phyloP scores from a whole-genome alignment of 2,888 invertebrate species.

The Brenthis ino region DNA sequence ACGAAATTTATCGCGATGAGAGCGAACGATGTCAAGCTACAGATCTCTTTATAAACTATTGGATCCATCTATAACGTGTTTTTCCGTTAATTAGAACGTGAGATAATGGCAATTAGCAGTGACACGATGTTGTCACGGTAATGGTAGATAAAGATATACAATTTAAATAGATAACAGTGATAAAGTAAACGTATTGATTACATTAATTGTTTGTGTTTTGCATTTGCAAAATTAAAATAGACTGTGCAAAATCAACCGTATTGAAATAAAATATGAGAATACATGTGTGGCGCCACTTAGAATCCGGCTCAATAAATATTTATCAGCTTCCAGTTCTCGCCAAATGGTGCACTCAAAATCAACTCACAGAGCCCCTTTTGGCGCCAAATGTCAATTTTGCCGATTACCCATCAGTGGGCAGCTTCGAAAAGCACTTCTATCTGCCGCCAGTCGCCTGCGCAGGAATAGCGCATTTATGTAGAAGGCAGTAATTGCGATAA shows the following conservation, averaged over 20 bases:
- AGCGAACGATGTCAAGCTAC: constrained; percentile 5
- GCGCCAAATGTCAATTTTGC: constrained; percentile 74
- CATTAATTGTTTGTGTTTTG: background rate
- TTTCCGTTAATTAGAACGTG: constrained; percentile 4
- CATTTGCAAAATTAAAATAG: background rate
- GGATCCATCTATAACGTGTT: constrained; percentile 6
- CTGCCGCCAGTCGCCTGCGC: constrained; percentile 10
- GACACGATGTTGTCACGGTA: background rate
- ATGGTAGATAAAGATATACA: background rate
- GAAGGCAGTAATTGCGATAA: constrained; percentile 53
- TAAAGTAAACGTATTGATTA: background rate
- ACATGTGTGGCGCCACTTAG: constrained; percentile 52
- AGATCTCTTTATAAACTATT: background rate
- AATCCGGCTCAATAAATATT: constrained; percentile 63
- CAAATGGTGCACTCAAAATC: constrained; percentile 64
- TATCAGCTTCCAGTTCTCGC: constrained; percentile 57
- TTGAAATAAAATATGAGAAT: constrained; percentile 32
- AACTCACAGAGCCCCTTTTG: constrained; percentile 61
- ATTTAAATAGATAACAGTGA: constrained; percentile 6
- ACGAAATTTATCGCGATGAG: constrained; percentile 7
- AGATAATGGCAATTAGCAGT: constrained; percentile 5
- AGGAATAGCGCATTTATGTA: constrained; percentile 51
- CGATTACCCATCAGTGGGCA: constrained; percentile 62
- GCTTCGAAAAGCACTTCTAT: constrained; percentile 54
- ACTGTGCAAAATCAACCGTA: background rate